Conservation (phyloP, 2,797 vertebrate genomes). For the Clangula hyemalis region DNA sequence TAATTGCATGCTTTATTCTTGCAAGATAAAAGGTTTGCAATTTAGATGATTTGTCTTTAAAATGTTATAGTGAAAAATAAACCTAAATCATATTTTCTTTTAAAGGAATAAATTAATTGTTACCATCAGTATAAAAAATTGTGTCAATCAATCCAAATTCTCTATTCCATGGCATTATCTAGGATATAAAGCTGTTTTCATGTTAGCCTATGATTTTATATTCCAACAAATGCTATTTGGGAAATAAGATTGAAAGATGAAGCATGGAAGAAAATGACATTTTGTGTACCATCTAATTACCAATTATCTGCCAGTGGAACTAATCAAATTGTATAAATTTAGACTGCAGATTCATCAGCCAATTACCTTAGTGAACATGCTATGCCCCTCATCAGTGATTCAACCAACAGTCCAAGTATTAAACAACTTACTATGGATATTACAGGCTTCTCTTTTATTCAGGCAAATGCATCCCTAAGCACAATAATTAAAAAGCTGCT, state of each 20-base stretch:
- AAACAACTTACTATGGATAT: slow-evolving; percentile 16
- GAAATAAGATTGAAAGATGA: slow-evolving; percentile 71
- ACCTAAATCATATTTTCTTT: slow-evolving; percentile 74
- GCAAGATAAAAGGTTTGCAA: slow-evolving; percentile 14
- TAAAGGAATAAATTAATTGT: slow-evolving; percentile 78
- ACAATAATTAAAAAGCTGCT: not conserved
- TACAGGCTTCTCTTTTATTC: not conserved
- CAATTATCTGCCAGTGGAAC: slow-evolving; percentile 66
- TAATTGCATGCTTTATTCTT: not conserved
- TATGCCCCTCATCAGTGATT: slow-evolving; percentile 32
- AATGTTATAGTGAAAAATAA: slow-evolving; percentile 52
- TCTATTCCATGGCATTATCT: slow-evolving; percentile 78
- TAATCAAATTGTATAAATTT: slow-evolving; percentile 70
- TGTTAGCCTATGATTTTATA: slow-evolving; percentile 73
- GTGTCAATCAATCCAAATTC: slow-evolving; percentile 81
- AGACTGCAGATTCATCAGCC: slow-evolving; percentile 55
- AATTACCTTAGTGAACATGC: slow-evolving; percentile 59
- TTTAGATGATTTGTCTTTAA: slow-evolving; percentile 46
- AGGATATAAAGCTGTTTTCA: slow-evolving; percentile 71
- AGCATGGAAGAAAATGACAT: slow-evolving; percentile 72
- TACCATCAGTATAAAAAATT: slow-evolving; percentile 82
- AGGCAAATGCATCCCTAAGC: not conserved
- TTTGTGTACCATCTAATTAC: slow-evolving; percentile 74
- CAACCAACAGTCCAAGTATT: slow-evolving; percentile 13
- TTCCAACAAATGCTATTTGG: slow-evolving; percentile 78